Conservation (phyloP, 2,888 invertebrate species). For the Ennomos quercinarius region DNA sequence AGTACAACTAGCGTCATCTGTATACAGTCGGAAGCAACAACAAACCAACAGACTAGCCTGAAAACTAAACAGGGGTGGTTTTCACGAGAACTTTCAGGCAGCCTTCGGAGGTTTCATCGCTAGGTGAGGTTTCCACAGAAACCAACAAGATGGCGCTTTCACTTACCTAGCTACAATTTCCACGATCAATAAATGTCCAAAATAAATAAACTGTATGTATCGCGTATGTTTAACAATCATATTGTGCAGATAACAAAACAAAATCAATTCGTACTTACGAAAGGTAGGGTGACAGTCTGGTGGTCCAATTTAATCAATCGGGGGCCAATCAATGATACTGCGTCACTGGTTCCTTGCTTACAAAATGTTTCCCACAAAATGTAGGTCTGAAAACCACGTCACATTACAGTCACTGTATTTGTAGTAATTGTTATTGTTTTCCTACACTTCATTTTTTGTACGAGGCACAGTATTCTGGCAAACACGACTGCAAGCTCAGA, state of each 20-base stretch:
- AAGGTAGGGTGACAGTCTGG: too few relatives aligned
- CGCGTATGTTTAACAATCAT: too few relatives aligned
- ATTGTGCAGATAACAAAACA: too few relatives aligned
- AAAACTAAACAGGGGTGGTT: slow-evolving; percentile 5
- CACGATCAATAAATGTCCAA: too few relatives aligned
- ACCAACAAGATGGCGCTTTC: slow-evolving; percentile 19
- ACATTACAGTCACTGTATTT: slow-evolving; percentile 1
- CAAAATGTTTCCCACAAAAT: too few relatives aligned
- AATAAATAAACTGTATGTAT: too few relatives aligned
- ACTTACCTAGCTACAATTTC: background rate
- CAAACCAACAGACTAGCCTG: background rate
- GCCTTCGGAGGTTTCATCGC: slow-evolving; percentile 2
- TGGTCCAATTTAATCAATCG: too few relatives aligned
- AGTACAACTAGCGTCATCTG: slow-evolving; percentile 15
- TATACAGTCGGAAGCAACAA: background rate
- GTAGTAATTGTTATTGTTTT: background rate
- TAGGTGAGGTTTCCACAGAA: slow-evolving; percentile 6
- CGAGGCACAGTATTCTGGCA: slow-evolving; percentile 12
- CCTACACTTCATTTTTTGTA: background rate
- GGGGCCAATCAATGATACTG: too few relatives aligned
- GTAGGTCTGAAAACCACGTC: background rate
- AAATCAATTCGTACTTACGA: too few relatives aligned
- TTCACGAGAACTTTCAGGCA: slow-evolving; percentile 5
- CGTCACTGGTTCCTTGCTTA: too few relatives aligned
- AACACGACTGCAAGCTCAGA: slow-evolving; percentile 61